phyloP scores from a whole-genome alignment of 2,797 vertebrate genomes.

The Ptychadena robeensis region DNA sequence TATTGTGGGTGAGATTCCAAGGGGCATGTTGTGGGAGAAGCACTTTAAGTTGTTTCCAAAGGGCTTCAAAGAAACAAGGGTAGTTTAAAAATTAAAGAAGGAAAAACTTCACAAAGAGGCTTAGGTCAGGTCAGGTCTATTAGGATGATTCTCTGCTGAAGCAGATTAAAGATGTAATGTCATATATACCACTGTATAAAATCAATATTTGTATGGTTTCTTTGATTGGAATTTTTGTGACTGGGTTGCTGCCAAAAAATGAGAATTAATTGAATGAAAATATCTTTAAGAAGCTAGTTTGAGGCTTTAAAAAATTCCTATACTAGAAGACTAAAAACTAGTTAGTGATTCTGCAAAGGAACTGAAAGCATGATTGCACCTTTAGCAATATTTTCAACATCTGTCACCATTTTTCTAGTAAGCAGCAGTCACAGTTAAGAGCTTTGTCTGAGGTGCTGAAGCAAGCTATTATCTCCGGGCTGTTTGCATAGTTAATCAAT shows the following conservation, averaged over 20 bases:
- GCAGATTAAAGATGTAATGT: too few species aligned
- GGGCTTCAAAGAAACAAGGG: too few species aligned
- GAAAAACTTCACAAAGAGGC: too few species aligned
- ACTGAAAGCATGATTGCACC: slow-evolving; percentile 45
- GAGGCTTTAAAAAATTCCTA: slow-evolving; percentile 6
- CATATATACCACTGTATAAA: too few species aligned
- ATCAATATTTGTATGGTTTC: background rate
- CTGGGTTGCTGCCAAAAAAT: background rate
- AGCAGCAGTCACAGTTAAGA: slow-evolving; percentile 42
- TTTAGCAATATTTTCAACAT: slow-evolving; percentile 50
- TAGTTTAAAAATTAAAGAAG: too few species aligned
- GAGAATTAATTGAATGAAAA: slow-evolving; percentile 7
- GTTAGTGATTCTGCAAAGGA: slow-evolving; percentile 44
- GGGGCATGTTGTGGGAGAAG: too few species aligned
- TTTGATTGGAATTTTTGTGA: background rate
- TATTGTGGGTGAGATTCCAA: too few species aligned
- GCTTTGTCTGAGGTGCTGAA: slow-evolving; percentile 43
- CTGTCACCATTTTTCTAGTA: slow-evolving; percentile 46
- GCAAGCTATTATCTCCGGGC: slow-evolving; percentile 50
- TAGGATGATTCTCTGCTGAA: too few species aligned
- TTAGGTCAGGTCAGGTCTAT: too few species aligned
- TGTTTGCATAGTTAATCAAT: slow-evolving; percentile 59
- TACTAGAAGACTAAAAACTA: slow-evolving; percentile 29
- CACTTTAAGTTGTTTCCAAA: too few species aligned
- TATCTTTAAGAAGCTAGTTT: slow-evolving; percentile 16